Percentiles rank a stretch among this genome's conserved stretches.
These are phyloP conservation scores for Zaprionus ghesquierei DNA, from an alignment of 1,140 invertebrate species.

Conservation along the genomic window DNA sequence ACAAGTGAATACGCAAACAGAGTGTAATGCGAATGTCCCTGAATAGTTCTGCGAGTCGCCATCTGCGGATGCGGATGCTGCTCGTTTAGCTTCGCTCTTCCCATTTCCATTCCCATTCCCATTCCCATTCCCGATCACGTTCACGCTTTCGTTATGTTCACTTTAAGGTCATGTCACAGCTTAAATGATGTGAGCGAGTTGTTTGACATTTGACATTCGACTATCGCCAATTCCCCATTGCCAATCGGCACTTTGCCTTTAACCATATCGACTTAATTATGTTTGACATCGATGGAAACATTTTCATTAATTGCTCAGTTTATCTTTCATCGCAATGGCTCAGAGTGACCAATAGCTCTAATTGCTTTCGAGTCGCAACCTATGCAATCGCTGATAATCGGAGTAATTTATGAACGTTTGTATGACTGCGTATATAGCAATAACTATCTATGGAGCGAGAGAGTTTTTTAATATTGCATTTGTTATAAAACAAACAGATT, in stretches of 20 bases:
- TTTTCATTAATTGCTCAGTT: background rate
- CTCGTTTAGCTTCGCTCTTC: slow-evolving; percentile 24
- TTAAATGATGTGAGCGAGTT: background rate
- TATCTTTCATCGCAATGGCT: background rate
- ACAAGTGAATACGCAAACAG: slow-evolving; percentile 15
- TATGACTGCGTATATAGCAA: no score
- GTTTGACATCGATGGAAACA: background rate
- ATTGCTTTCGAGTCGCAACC: background rate
- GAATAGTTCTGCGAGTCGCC: slow-evolving; percentile 5
- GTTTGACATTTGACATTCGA: background rate
- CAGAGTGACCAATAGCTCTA: background rate
- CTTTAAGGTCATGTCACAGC: background rate
- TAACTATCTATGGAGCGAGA: no score
- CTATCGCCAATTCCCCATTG: background rate
- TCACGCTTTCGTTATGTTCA: slow-evolving; percentile 8
- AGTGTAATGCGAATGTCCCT: slow-evolving; percentile 28
- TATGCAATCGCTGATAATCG: no score
- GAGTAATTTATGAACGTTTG: no score
- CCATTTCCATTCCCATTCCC: no score
- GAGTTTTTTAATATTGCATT: no score
- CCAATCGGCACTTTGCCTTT: background rate
- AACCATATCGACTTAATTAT: background rate
- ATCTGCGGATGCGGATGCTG: slow-evolving; percentile 26
- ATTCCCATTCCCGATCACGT: no score
- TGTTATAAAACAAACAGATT: no score